Evolutionary conservation across 1,140 invertebrate genomes (phyloP), one percentile per base, ranked within the genome.

Genomic region (Ips nitidus): DNA sequence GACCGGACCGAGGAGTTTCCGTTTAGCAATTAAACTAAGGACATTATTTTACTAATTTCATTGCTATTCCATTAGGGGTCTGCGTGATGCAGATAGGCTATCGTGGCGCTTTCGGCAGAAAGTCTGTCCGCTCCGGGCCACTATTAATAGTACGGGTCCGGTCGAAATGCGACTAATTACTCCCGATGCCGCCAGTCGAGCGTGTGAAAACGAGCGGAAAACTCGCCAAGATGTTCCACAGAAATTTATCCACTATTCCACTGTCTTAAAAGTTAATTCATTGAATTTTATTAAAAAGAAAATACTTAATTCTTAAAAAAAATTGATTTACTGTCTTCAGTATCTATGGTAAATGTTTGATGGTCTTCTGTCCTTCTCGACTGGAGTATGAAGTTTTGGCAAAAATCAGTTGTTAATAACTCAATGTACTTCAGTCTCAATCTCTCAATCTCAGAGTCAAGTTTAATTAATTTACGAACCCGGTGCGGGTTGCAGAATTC

Each of bases 1-100:
- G 74, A 75, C 74, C 74, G 73, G 74, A 52, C 66, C 73, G 65
- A 68, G 71, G 73, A 74, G 72, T 74, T 58, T 70, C 71, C 70
- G 71, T 69, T 73, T 72, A 70, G 75, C 77, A 79, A 79, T 79
- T 79, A 78, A 79, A 78, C 77, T 79, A 79, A 78, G 75, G 77
- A 79, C 76, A 78, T 79, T 79, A 79, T 79, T 79, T 79, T 77
- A 73, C 76, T 79, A 79, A 79, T 79, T 79, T 78, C 77, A 79
- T 79, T 79, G 77, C 77, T 77, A 78, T 79, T 79, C 77, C 77
- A 79, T 79, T 79, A 78, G 75, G 76, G 74, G 74, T 77, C 74
- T 75, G 76, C 77, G 76, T 77, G 77, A 76, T 79, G 74, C 76
- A 78, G 77, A 78, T 79, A 79, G 72, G 73, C 71, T 73, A 73